A percentile compares a stretch with the other conserved stretches of the same genome.
phyloP scores from a whole-genome alignment of 2,113 vertebrate species.

The Asarcornis scutulata region DNA sequence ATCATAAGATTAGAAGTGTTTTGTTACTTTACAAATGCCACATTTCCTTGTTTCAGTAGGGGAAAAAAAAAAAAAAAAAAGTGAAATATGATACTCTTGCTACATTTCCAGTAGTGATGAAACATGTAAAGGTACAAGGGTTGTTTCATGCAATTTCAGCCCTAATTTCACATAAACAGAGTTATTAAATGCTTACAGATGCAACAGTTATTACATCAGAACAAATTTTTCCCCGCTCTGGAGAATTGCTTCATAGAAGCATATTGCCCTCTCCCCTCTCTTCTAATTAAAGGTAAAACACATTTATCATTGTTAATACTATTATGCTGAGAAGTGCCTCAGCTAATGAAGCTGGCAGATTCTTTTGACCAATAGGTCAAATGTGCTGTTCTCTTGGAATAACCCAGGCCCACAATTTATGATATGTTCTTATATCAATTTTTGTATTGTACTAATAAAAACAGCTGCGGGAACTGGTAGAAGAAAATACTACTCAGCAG shows the following conservation, averaged over 20 bases:
- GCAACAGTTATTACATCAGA: background rate
- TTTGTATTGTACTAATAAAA: background rate
- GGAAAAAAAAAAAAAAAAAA: background rate
- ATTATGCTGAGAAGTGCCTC: background rate
- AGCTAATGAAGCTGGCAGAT: background rate
- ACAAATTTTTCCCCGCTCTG: background rate
- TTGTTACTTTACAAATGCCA: background rate
- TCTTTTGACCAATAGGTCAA: background rate
- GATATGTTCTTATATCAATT: background rate
- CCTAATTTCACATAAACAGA: background rate
- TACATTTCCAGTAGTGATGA: background rate
- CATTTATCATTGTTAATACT: background rate
- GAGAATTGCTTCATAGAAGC: background rate
- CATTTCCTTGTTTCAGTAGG: background rate
- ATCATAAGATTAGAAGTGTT: background rate
- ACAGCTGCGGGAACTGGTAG: background rate
- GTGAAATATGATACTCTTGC: background rate
- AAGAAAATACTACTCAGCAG: background rate
- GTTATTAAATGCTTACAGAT: background rate
- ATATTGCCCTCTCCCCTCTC: background rate
- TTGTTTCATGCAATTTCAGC: background rate
- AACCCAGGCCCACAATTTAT: background rate
- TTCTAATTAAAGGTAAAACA: background rate
- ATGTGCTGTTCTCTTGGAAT: background rate
- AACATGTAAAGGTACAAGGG: background rate